A percentile compares a stretch with the other conserved stretches of the same genome.
These are phyloP conservation scores for Creontiades dilutus DNA, from an alignment of 2,888 invertebrate species.

Conservation along the genomic window DNA sequence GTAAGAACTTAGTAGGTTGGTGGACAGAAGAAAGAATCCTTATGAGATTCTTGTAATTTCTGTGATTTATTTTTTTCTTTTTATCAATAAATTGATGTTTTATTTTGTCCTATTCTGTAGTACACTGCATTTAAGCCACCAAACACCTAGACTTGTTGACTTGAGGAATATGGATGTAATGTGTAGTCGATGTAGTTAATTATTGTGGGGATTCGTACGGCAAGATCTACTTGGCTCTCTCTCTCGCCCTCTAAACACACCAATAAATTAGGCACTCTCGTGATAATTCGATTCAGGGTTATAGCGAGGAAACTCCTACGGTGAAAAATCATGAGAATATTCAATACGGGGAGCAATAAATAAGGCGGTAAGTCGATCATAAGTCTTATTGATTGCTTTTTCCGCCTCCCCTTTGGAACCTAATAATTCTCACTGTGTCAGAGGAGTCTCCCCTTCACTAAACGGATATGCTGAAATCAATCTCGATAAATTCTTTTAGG, in stretches of 20 bases:
- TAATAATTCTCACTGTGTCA: conserved; percentile 60
- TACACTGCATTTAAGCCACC: too few relatives aligned
- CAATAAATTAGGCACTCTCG: not conserved
- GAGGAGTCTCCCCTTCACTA: conserved; percentile 35
- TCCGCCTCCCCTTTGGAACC: conserved; percentile 45
- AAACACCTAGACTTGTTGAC: too few relatives aligned
- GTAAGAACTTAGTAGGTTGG: too few relatives aligned
- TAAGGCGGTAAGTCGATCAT: conserved; percentile 61
- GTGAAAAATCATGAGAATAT: conserved; percentile 41
- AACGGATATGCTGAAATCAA: conserved; percentile 63
- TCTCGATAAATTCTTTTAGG: conserved; percentile 49
- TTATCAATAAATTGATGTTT: too few relatives aligned
- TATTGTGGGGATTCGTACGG: too few relatives aligned
- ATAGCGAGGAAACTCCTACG: not conserved
- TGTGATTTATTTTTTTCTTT: too few relatives aligned
- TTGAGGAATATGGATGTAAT: too few relatives aligned
- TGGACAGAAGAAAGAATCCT: too few relatives aligned
- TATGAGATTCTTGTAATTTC: too few relatives aligned
- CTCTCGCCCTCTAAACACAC: not conserved
- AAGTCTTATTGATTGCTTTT: conserved; percentile 65
- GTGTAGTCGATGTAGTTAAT: too few relatives aligned
- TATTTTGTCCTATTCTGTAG: too few relatives aligned
- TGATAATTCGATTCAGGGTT: not conserved
- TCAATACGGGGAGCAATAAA: conserved; percentile 55
- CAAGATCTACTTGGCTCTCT: too few relatives aligned